Evolutionary conservation across 2,113 vertebrate species (phyloP), one percentile per base, ranked within the genome.

Genomic region (Corythornis madagascariensis): DNA sequence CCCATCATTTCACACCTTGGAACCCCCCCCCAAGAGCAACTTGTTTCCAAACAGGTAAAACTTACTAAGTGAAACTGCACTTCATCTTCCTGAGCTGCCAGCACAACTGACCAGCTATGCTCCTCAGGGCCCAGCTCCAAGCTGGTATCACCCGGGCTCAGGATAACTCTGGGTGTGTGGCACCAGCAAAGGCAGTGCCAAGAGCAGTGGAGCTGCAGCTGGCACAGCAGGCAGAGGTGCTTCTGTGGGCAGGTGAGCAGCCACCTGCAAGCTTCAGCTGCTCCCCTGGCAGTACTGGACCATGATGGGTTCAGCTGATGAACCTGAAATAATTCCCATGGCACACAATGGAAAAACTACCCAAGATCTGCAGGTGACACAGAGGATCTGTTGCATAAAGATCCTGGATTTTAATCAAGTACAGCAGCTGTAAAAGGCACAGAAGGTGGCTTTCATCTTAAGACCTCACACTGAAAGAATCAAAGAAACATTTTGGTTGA

Each of bases 51-150:
- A 29, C 2, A 56, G 25, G 7, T 47, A 31, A 28, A 14, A 52
- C 48, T 12, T 20, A 35, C 33, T 67, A 13, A 33, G 11, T 33
- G 10, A 40, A 59, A 16, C 7, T 28, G 9, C 33, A 33, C 6
- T 66, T 55, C 18, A 14, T 13, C 15, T 61, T 26, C 26, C 16
- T 45, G 15, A 61, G 83, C 4, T 6, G 9, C 22, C 2, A 50
- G 5, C 9, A 48, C 11, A 78, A 52, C 8, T 57, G 22, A 10
- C 1, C 2, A 3, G 29, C 9, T 22, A 63, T 1, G 1, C 6
- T n/a, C 63, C 66, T 17, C 21, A 72, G 20, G 42, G 24, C 33
- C 43, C 12, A 53, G 12, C 56, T 57, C 55, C 67, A 48, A 72
- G 20, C n/a, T n/a, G n/a, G n/a, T n/a, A n/a, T n/a, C n/a, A n/a